Base-by-base conservation (phyloP, 2,797 vertebrate genomes). In the Sebastes alutus region DNA sequence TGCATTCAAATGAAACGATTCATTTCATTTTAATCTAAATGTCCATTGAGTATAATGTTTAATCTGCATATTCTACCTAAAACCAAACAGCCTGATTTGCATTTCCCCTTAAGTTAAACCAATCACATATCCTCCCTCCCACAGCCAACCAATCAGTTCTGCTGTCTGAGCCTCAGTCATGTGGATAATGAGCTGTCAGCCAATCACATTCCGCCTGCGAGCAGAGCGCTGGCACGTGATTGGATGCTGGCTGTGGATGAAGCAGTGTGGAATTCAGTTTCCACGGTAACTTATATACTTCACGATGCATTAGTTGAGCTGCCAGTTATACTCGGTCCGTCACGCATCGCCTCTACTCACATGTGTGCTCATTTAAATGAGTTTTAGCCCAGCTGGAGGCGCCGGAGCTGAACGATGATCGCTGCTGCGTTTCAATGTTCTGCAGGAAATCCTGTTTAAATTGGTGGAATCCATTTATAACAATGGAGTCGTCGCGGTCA, bases 11-110 rank as follows among this genome's bases (percentile, higher is more conserved):
- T 77, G 35, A 88, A 92, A 81, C 69, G 16, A 84, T 86, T 87
- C 32, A 63, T 91, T 90, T 84, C 58, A 27, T 85, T 92, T 90
- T 80, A 82, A 91, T 93, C 90, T 80, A 89, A 88, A 87, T 67
- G 74, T 86, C 85, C 78, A 29, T 75, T 35, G 83, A 80, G 79
- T 61, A 49, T 82, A 82, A 72, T 81, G 84, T 86, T 83, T 90
- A 70, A 85, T 90, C 88, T 93, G 74, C 92, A 92, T 89, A 87
- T 90, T 84, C 58, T 62, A 79, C 81, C 80, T 89, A 69, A 82
- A 90, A 89, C 72, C 73, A 82, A 88, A 80, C 56, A 5, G 22
- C 30, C 72, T 78, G 9, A 87, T 92, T 85, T 88, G 68, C 86
- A 81, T 89, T 66, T 66, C 59, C 13, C 81, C 64, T 73, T 29